These are phyloP conservation scores for Panzeria rudis DNA, from an alignment of 2,888 invertebrate genomes.

Conservation along the genomic window DNA sequence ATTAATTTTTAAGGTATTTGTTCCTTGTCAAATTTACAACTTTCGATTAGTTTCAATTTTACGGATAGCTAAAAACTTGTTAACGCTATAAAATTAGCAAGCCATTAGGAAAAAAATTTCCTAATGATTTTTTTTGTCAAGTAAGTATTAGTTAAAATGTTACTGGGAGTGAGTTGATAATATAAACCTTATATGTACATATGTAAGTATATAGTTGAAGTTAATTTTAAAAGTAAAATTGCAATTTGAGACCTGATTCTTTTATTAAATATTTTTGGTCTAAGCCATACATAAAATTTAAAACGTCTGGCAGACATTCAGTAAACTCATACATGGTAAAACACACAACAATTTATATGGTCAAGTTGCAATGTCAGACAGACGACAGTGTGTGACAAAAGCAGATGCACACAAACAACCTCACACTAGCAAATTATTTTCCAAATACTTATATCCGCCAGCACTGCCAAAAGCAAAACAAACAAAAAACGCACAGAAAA, in stretches of 20 bases:
- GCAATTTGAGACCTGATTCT: conserved; percentile 26
- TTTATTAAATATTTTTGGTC: conserved; percentile 12
- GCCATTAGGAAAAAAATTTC: background rate
- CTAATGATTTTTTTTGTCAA: background rate
- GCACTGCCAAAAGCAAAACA: background rate
- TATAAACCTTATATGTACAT: background rate
- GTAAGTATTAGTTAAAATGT: background rate
- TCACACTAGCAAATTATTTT: conserved; percentile 7
- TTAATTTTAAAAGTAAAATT: conserved; percentile 13
- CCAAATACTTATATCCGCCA: background rate
- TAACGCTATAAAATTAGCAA: background rate
- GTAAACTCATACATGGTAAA: conserved; percentile 11
- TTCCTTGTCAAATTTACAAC: background rate
- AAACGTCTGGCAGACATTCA: conserved; percentile 54
- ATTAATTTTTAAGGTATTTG: background rate
- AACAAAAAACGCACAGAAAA: background rate
- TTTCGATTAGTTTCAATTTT: background rate
- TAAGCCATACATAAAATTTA: conserved; percentile 29
- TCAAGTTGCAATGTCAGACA: conserved; percentile 49
- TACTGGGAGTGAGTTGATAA: background rate
- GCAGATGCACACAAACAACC: background rate
- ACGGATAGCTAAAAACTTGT: background rate
- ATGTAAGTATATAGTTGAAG: background rate
- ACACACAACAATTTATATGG: conserved; percentile 47
- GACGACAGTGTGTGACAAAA: conserved; percentile 36